Conservation (phyloP, 2,888 invertebrate genomes). For the Cerceris rybyensis region DNA sequence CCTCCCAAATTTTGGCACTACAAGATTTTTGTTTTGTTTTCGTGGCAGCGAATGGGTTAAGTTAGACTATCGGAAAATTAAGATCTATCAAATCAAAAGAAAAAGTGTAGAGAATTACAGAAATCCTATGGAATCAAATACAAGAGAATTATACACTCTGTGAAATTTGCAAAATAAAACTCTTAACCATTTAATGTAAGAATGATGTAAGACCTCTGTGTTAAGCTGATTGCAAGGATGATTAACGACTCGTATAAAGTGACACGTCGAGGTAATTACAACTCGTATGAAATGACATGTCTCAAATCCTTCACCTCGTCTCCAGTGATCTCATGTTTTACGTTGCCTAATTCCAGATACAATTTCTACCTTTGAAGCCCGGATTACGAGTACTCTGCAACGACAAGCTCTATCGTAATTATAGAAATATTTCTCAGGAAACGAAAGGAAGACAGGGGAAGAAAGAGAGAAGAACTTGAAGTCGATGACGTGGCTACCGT, state of each 20-base stretch:
- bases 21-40: no score
- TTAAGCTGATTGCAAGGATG: constrained; percentile 56
- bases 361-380: constrained; percentile 31
- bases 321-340: constrained; percentile 37
- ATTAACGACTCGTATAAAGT: constrained; percentile 54
- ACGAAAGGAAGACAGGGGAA: background rate
- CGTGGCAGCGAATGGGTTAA: no score
- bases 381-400: background rate
- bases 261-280: constrained; percentile 43
- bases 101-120: no score
- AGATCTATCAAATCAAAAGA: no score
- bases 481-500: constrained; percentile 13
- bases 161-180: constrained; percentile 37
- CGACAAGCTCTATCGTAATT: no score
- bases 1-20: no score
- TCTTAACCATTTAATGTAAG: constrained; percentile 23
- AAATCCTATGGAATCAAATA: background rate
- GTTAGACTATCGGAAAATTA: no score
- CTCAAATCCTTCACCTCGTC: constrained; percentile 46
- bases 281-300: constrained; percentile 43
- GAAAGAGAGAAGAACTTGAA: background rate
- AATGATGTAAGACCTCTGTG: constrained; percentile 36
- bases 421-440: background rate
- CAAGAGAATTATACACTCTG: constrained; percentile 18
- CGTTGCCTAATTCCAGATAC: constrained; percentile 55